Evolutionary conservation across 2,888 invertebrate species (phyloP).

Genomic region (Operophtera brumata): DNA sequence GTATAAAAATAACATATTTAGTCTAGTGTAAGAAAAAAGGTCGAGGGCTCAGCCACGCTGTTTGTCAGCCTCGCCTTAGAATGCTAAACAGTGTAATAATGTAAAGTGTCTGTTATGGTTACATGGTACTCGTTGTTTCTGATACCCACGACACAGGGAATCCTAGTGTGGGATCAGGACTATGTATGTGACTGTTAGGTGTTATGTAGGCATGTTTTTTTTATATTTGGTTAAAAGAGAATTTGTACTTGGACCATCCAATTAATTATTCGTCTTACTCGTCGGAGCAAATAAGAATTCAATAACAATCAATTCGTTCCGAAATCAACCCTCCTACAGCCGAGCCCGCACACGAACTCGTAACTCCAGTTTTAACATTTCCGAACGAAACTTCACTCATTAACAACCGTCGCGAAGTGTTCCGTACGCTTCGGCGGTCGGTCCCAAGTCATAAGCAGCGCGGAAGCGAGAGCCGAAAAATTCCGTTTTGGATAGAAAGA

Average conservation of each 20-base stretch:
- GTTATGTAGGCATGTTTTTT: no score
- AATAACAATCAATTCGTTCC: not conserved
- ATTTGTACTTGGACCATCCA: no score
- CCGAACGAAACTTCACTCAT: constrained; percentile 48
- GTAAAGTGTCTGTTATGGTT: not conserved
- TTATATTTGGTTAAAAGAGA: no score
- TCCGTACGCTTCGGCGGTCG: constrained; percentile 37
- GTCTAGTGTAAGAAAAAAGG: no score
- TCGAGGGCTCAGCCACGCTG: no score
- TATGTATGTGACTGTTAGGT: no score
- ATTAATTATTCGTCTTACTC: no score
- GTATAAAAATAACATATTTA: no score
- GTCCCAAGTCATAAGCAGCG: not conserved
- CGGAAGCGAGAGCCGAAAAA: constrained; percentile 1
- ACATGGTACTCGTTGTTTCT: not conserved
- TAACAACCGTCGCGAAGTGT: constrained; percentile 52
- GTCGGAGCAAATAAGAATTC: not conserved
- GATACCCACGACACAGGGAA: not conserved
- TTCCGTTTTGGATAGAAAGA: no score
- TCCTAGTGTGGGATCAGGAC: no score
- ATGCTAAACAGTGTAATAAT: no score
- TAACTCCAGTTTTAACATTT: constrained; percentile 38
- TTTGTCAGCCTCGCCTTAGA: no score
- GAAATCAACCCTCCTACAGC: not conserved
- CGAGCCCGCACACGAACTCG: constrained; percentile 17